Evolutionary conservation across 1,140 invertebrate species (phyloP), one percentile per base, ranked within the genome.

Genomic region (Odontomachus brunneus): DNA sequence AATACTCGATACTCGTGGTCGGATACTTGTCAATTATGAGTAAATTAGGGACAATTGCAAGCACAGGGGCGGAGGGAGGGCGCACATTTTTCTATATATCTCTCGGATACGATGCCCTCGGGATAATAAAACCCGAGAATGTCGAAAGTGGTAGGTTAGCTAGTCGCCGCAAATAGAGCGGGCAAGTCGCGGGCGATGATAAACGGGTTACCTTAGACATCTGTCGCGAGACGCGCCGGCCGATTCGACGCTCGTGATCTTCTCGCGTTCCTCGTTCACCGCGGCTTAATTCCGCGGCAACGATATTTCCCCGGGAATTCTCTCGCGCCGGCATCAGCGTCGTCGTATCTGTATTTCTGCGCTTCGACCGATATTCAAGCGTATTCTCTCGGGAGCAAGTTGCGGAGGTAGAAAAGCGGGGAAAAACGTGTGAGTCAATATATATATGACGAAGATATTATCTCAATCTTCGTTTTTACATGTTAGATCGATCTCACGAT

Each of bases 31-130:
- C 33, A 69, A 71, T 69, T 80, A 71, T 48, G 24, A 19, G 65
- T 0, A 71, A 80, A 80, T 78, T 69, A 78, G 75, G 53, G 75
- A 33, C 65, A 78, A 69, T 80, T 80, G 51, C 29, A 44, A 33
- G 17, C 5, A 44, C 19, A 51, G 48, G 19, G 51, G 51, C 15
- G 38, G 38, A 44, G 19, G 73, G 19, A 76, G 33, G 19, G 26
- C 29, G 66, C 15, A 17, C 22, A 57, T 69, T 71, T 71, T 3
- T 48, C 22, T 24, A 38, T 55, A 19, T 69, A 33, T 48, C 14
- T 33, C 49, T 26, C 22, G 51, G 29, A 67, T 69, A 29, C 55
- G n/a, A 44, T 26, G 5, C 15, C 17, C 3, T 71, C 24, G 51
- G 38, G 38, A 80, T 48, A 29, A 9, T 48, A 80, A 65, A n/a